Evolutionary conservation across 2,797 vertebrate genomes (phyloP).

Genomic region (Hemitrygon akajei): DNA sequence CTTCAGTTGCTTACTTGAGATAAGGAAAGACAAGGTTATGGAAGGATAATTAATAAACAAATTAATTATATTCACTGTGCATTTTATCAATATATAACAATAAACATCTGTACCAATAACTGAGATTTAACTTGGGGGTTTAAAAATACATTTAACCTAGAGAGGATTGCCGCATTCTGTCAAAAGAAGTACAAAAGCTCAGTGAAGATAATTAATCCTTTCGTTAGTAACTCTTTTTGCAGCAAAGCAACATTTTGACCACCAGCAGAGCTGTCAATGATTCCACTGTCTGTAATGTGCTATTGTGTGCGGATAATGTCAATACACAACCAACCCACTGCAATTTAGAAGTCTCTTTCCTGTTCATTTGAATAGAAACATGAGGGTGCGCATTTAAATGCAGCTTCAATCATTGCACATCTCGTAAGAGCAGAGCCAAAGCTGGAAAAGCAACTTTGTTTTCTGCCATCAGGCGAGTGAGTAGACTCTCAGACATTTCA

Average conservation of each 20-base stretch:
- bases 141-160: slow-evolving; percentile 36
- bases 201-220: slow-evolving; percentile 22
- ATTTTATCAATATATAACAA: slow-evolving; percentile 29
- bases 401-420: not conserved
- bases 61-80: slow-evolving; percentile 33
- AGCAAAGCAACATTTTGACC: slow-evolving; percentile 29
- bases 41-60: not conserved
- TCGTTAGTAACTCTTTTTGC: not conserved
- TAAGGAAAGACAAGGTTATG: slow-evolving; percentile 23
- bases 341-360: slow-evolving; percentile 27
- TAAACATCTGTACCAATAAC: slow-evolving; percentile 32
- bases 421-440: not conserved
- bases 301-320: slow-evolving; percentile 10
- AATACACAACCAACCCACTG: slow-evolving; percentile 32
- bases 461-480: not conserved
- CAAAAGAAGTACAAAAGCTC: slow-evolving; percentile 23
- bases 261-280: slow-evolving; percentile 36
- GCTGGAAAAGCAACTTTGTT: not conserved
- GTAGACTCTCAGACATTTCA: not conserved
- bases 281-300: slow-evolving; percentile 26
- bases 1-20: slow-evolving; percentile 15
- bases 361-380: slow-evolving; percentile 15
- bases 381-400: not conserved
- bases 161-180: slow-evolving; percentile 5
- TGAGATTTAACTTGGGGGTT: not conserved